Conservation (phyloP, 2,888 invertebrate genomes). For the Rhamnusium bicolor region DNA sequence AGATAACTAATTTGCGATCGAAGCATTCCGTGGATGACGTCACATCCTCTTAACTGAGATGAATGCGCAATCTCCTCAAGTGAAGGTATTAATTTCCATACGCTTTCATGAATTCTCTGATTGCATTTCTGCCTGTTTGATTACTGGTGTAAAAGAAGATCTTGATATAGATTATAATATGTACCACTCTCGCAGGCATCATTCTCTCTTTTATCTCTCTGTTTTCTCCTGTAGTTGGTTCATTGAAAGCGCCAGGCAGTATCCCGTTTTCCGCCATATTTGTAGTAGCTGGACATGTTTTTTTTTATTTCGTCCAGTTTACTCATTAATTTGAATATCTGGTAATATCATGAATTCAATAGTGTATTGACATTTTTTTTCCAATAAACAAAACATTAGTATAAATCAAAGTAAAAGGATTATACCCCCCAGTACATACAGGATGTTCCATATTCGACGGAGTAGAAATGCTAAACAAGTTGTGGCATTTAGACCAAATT, state of each 20-base stretch:
- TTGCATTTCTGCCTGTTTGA: conserved; percentile 54
- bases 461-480: no score
- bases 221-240: not conserved
- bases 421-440: no score
- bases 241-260: no score
- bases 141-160: conserved; percentile 35
- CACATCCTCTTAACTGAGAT: conserved; percentile 35
- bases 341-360: no score
- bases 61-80: conserved; percentile 58
- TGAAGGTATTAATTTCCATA: conserved; percentile 61
- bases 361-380: no score
- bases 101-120: conserved; percentile 59
- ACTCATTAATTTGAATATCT: no score
- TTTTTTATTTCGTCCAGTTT: not conserved
- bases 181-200: not conserved
- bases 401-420: no score
- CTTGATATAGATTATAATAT: conserved; percentile 15
- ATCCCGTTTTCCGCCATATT: not conserved
- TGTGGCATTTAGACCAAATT: no score
- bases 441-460: no score
- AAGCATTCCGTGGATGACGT: conserved; percentile 51
- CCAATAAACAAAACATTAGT: no score
- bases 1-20: conserved; percentile 55
- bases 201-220: not conserved
- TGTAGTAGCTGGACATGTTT: not conserved